Base-by-base conservation (phyloP, 37 sponge, comb jelly and placozoan genomes). In the Hormiphora californensis region DNA sequence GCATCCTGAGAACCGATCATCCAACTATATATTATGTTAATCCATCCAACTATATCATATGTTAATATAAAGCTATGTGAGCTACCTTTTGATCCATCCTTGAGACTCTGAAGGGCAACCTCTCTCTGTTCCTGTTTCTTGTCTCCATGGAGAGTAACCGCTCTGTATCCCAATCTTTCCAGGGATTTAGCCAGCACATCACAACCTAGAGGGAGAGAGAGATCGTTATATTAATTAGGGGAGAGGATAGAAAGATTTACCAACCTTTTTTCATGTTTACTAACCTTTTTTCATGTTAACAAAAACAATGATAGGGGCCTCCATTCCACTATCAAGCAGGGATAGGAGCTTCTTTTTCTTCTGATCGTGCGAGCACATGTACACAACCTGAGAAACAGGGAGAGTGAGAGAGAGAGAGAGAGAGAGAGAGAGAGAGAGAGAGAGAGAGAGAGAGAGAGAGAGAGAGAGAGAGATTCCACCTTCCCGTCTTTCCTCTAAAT, bases 211-310 rank as follows among this genome's bases (percentile, higher is more conserved):
- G 22, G 7, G 41, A 7, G 31, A 69, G 40, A 8, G 46, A 40
- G 36, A 15, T 11, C 5, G 46, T 21, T 22, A 7, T 34, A 39
- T 38, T n/a, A 8, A 23, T 38, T 41, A 21, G 23, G 40, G 41
- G 81, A 69, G 12, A 22, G 81, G 46, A 9, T 23, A 40, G 22
- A 28, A 32, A 28, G 22, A 5, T 17, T 69, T 7, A 41, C 86
- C 12, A 3, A 86, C 95, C 97, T 43, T 97, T 97, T 23, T 69
- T 41, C 78, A 28, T 69, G 39, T 17, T 69, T 7, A 41, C 86
- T 49, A 3, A 86, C 95, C 97, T 43, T 97, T 97, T 92, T 97
- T 97, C 86, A 94, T 95, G 87, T 97, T 97, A 53, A 97, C 98
- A 86, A 97, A 97, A 34, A 97, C 91, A 44, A 97, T 97, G 39